phyloP scores from a whole-genome alignment of 2,797 vertebrate genomes.

The Podarcis lilfordi region DNA sequence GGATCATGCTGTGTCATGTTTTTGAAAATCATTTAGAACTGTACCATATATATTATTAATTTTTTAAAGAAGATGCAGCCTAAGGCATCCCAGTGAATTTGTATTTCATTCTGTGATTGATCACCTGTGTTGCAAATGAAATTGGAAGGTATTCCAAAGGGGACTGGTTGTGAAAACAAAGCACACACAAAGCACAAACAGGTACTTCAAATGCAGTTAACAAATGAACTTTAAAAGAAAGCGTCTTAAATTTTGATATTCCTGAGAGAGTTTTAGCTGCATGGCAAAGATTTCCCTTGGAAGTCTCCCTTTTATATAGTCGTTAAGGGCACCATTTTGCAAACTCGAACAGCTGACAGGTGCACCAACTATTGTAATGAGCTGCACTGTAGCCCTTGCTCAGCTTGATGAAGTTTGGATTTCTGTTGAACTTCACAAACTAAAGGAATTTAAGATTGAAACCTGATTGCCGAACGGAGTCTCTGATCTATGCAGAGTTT shows the following conservation, averaged over 20 bases:
- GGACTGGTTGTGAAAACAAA: constrained; percentile 46
- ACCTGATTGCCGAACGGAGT: constrained; percentile 53
- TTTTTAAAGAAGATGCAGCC: neutral
- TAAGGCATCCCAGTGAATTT: constrained; percentile 1
- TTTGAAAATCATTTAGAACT: constrained; percentile 1
- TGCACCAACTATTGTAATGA: neutral
- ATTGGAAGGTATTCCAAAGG: neutral
- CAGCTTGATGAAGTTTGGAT: constrained; percentile 37
- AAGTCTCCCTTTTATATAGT: constrained; percentile 44
- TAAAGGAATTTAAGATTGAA: neutral
- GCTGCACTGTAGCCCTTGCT: neutral
- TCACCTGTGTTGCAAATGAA: neutral
- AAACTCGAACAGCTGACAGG: neutral
- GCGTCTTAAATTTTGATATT: constrained; percentile 64
- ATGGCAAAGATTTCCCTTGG: constrained; percentile 44
- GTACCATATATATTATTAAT: neutral
- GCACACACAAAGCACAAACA: constrained; percentile 75
- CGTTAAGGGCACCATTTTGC: constrained; percentile 48
- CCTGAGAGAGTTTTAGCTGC: constrained; percentile 38
- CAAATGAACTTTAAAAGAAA: constrained; percentile 61
- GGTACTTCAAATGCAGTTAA: constrained; percentile 73
- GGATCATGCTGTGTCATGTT: constrained; percentile 12
- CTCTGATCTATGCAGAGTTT: constrained; percentile 74
- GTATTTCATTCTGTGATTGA: constrained; percentile 1
- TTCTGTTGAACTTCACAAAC: constrained; percentile 47